Evolutionary conservation across 2,888 invertebrate species (phyloP).

Genomic region (Mesorhabditis belari): DNA sequence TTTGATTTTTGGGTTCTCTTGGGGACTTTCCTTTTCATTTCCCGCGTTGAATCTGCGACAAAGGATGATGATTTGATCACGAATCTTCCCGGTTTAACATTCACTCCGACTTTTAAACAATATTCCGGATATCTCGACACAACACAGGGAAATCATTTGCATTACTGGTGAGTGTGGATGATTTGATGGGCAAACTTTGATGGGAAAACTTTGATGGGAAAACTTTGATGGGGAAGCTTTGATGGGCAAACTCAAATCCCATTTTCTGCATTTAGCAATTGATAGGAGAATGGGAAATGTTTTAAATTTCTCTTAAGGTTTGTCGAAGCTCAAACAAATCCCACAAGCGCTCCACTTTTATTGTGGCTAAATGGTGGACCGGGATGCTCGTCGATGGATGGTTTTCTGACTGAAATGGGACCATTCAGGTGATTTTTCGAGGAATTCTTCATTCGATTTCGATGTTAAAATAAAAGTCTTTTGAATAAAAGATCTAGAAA

Average conservation of each 20-base stretch:
- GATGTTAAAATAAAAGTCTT: too few species aligned
- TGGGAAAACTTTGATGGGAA: slow-evolving; percentile 54
- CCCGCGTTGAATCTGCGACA: too few species aligned
- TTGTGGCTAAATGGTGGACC: slow-evolving; percentile 57
- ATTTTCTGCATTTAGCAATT: neutral
- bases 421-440: slow-evolving; percentile 44
- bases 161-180: slow-evolving; percentile 59
- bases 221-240: slow-evolving; percentile 48
- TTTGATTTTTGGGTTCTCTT: too few species aligned
- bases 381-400: slow-evolving; percentile 55
- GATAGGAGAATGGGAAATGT: neutral
- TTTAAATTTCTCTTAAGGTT: slow-evolving; percentile 50
- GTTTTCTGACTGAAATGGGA: slow-evolving; percentile 55
- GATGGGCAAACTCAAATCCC: neutral
- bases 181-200: slow-evolving; percentile 25
- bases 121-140: slow-evolving; percentile 55
- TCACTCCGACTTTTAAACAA: slow-evolving; percentile 52
- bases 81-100: slow-evolving; percentile 33
- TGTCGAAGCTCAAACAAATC: slow-evolving; percentile 53
- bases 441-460: too few species aligned
- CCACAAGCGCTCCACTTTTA: slow-evolving; percentile 54
- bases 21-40: too few species aligned
- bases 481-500: too few species aligned
- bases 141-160: slow-evolving; percentile 48
- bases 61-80: slow-evolving; percentile 26